phyloP scores from a whole-genome alignment of 2,113 vertebrate genomes.

The Zeus faber region DNA sequence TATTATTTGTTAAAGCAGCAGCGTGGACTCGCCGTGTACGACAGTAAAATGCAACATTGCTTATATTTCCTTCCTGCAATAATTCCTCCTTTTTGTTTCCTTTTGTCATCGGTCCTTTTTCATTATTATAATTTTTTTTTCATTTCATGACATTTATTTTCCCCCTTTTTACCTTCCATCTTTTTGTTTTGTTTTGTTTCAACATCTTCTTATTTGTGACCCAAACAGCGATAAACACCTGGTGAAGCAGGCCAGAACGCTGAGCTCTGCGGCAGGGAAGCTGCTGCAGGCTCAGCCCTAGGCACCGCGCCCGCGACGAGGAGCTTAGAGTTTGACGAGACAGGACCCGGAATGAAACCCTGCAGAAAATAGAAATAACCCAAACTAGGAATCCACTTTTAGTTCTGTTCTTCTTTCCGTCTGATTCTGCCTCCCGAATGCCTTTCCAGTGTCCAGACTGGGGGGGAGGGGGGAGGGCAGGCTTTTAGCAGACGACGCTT shows the following conservation, averaged over 20 bases:
- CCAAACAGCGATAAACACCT: conserved; percentile 89
- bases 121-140: conserved; percentile 39
- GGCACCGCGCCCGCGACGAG: conserved; percentile 17
- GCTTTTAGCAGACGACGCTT: conserved; percentile 25
- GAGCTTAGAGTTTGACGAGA: conserved; percentile 23
- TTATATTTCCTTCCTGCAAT: conserved; percentile 29
- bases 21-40: no score
- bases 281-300: conserved; percentile 90
- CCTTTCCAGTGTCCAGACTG: no score
- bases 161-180: background rate
- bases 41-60: no score
- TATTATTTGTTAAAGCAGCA: no score
- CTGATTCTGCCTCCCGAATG: no score
- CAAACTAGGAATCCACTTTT: no score
- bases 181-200: background rate
- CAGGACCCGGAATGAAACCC: conserved; percentile 2
- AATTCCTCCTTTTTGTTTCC: conserved; percentile 30
- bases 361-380: conserved; percentile 13
- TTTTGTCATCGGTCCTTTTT: conserved; percentile 37
- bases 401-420: no score
- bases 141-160: conserved; percentile 26
- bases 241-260: conserved; percentile 96
- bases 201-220: conserved; percentile 33
- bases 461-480: no score
- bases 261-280: conserved; percentile 90